Evolutionary conservation across 2,888 invertebrate species (phyloP), one percentile per base, ranked within the genome.

Genomic region (Melanostoma scalare): DNA sequence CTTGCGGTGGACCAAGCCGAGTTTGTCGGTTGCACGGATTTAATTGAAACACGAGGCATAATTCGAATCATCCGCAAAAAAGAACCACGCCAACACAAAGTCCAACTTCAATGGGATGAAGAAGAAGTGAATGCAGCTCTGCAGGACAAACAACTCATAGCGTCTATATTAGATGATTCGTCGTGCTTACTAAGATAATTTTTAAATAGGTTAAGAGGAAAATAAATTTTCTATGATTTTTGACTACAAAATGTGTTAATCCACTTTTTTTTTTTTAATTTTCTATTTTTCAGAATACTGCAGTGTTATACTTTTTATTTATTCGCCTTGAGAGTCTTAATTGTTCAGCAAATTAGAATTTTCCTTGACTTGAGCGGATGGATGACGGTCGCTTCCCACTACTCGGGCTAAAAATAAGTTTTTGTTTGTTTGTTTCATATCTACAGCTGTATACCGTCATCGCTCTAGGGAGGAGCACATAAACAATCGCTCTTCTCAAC

Each of bases 21-120:
- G 91, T 95, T 96, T 91, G 92, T 94, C 1, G 94, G 95, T 80
- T 92, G 97, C 63, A 96, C 96, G 88, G 93, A 94, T 48, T 92
- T 98, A 74, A 94, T 98, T 67, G 97, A 98, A 91, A 94, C 96
- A 0, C 93, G 95, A 82, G 97, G 98, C 36, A 95, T 97, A 80
- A 89, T 98, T 86, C 93, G 94, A 86, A 92, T 95, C 40, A 91
- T 93, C 75, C 92, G 93, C 79, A 93, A 94, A 88, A 91, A 91
- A 71, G 94, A 94, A 87, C 92, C 93, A n/a, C 93, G 95, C 78
- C 91, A 93, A 10, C 93, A 93, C 33, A 94, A 96, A 92, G 92
- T 98, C 31, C 92, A 93, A 84, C 92, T 98, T 88, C 95, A 95
- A 89, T 96, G 98, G 95, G 96, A 98, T 91, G 95, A 95, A 90